Evolutionary conservation across 2,113 vertebrate genomes (phyloP), one percentile per base, ranked within the genome.

Genomic region (Solenodon paradoxus): DNA sequence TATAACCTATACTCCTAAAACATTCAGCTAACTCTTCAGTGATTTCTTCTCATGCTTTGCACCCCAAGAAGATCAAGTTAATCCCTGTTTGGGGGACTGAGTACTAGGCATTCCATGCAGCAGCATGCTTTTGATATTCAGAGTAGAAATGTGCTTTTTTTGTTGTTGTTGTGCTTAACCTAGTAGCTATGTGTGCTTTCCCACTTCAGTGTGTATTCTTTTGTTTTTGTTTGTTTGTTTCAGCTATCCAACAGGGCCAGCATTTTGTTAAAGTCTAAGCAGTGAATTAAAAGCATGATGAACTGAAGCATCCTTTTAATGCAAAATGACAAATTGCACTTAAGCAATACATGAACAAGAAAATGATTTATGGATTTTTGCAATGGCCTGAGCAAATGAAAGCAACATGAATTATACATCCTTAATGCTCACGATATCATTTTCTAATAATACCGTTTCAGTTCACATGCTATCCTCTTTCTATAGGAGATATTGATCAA

Each of bases 331-430:
- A 98, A 98, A 98, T 98, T 96, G 98, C 98, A 95, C 98, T 98
- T 98, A 96, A 98, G 98, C 97, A 47, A 96, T 97, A 98, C 98
- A 96, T 92, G 98, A 97, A 98, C 96, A 97, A 98, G 98, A 98
- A 98, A 97, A 98, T 98, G 98, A 98, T 98, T 97, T 98, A 98
- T 98, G 98, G 98, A 98, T 98, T 98, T 98, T 97, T 97, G 89
- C 97, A 97, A 97, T 98, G 96, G 97, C 69, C 98, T 94, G 96
- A 97, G 96, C 98, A 97, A 98, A 98, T 97, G 98, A 98, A 98
- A 97, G 98, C 96, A 97, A 97, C 97, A 87, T 98, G 98, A 98
- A 98, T 98, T 98, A 98, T 98, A 98, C 96, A 98, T 97, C 97
- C 97, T 98, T 98, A 98, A 98, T 98, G 97, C 68, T 96, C 96